phyloP scores from a whole-genome alignment of 2,113 vertebrate species.

The Oophaga pumilio region DNA sequence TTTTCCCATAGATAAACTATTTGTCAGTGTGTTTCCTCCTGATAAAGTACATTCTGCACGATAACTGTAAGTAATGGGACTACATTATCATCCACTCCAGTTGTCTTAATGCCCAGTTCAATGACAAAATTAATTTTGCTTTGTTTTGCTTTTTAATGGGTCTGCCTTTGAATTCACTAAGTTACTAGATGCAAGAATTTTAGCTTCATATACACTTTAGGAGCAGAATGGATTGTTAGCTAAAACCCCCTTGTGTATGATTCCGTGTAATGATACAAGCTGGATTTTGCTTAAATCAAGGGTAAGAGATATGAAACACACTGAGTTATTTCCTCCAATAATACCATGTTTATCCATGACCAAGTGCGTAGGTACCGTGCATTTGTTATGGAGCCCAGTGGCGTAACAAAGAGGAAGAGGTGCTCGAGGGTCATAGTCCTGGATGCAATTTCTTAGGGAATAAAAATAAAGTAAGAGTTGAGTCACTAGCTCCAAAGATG shows the following conservation, averaged over 20 bases:
- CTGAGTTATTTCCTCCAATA: not conserved
- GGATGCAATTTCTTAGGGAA: too few relatives aligned
- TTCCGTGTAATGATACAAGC: not conserved
- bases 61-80: slow-evolving; percentile 10
- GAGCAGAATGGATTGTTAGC: not conserved
- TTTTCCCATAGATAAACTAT: slow-evolving; percentile 17
- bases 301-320: not conserved
- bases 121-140: slow-evolving; percentile 1
- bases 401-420: too few relatives aligned
- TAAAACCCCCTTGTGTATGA: not conserved
- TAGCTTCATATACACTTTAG: not conserved
- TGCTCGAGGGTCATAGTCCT: too few relatives aligned
- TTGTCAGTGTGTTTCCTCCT: not conserved
- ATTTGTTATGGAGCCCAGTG: too few relatives aligned
- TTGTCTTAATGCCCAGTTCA: slow-evolving; percentile 2
- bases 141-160: not conserved
- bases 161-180: not conserved
- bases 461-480: too few relatives aligned
- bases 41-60: not conserved
- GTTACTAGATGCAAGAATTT: not conserved
- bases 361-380: too few relatives aligned
- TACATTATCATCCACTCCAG: not conserved
- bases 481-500: too few relatives aligned
- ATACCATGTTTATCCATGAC: too few relatives aligned
- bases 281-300: not conserved